Base-by-base conservation (phyloP, 2,888 invertebrate species). In the Leptopilina syphax region DNA sequence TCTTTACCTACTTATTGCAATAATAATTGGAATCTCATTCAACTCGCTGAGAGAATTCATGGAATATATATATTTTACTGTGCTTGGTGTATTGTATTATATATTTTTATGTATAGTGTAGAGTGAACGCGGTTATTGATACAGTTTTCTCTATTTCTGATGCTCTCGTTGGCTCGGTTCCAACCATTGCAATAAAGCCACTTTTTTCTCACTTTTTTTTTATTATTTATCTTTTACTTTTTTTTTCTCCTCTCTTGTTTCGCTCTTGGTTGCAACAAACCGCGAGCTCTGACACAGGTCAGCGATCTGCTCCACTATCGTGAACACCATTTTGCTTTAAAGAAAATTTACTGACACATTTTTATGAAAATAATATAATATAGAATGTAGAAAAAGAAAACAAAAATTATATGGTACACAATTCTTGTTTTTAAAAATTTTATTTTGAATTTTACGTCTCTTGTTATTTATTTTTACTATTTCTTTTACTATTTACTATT, bases 1-100 rank as follows among this genome's bases (percentile, higher is more conserved):
- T 73, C 73, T 73, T 73, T 57, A 73, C 73, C 57, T 34, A 73
- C 34, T 73, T 73, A 73, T 73, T 12, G 24, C 50, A 70, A 57
- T 73, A 73, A 57, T 18, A 73, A 73, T 73, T 73, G 27, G 73
- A 34, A 34, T 7, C 18, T 70, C 13, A 50, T 27, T 54, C 13
- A 13, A 44, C 54, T 27, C 3, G 8, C 7, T 27, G 7, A 41
- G 70, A 27, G 50, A 54, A 54, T 54, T 7, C 27, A 24, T 54
- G 24, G 13, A 70, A 50, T 27, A 70, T 54, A 34, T 50, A 70
- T 50, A 50, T 44, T 8, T 44, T 44, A 44, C 44, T 34, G 34
- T 34, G 34, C 34, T 34, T 34, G 34, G 34, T 34, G 8, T 8
- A 44, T 44, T 44, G 8, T 8, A 44, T 44, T 44, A 44, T 44